A percentile compares a stretch with the other conserved stretches of the same genome.
These are phyloP conservation scores for Erebia ligea DNA, from an alignment of 2,888 invertebrate genomes.

Conservation along the genomic window DNA sequence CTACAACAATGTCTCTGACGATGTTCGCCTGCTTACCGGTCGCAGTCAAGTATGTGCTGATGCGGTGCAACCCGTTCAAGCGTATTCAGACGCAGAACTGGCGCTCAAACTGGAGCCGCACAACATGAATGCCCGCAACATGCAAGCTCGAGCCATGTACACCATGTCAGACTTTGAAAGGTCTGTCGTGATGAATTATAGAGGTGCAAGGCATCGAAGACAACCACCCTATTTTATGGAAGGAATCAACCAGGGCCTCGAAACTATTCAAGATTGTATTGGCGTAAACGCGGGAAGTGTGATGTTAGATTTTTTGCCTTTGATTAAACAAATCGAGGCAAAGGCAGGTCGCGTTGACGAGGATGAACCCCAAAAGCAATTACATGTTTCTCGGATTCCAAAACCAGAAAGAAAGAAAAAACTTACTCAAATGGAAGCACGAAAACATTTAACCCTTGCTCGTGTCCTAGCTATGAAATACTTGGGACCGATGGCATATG, in stretches of 20 bases:
- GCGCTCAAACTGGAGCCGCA: conserved; percentile 69
- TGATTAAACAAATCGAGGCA: conserved; percentile 69
- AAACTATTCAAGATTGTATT: conserved; percentile 76
- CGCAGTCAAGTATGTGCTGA: conserved; percentile 74
- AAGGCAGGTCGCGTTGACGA: conserved; percentile 57
- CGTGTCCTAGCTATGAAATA: conserved; percentile 78
- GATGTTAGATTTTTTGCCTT: conserved; percentile 70
- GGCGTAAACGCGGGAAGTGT: conserved; percentile 73
- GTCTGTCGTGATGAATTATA: conserved; percentile 73
- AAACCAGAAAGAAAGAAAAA: conserved; percentile 59
- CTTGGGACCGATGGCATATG: conserved; percentile 77
- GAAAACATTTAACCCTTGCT: conserved; percentile 64
- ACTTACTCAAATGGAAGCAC: conserved; percentile 72
- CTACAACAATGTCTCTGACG: conserved; percentile 59
- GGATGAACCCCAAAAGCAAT: conserved; percentile 53
- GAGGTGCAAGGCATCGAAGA: conserved; percentile 61
- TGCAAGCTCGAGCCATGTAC: conserved; percentile 76
- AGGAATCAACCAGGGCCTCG: conserved; percentile 74
- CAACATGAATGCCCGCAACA: conserved; percentile 73
- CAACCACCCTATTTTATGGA: conserved; percentile 75
- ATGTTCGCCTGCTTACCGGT: conserved; percentile 68
- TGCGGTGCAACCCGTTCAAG: conserved; percentile 70
- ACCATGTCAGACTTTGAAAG: conserved; percentile 76
- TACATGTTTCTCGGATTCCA: conserved; percentile 69
- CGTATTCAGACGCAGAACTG: conserved; percentile 70